Conservation (phyloP, 2,797 vertebrate species). For the Pempheris klunzingeri region DNA sequence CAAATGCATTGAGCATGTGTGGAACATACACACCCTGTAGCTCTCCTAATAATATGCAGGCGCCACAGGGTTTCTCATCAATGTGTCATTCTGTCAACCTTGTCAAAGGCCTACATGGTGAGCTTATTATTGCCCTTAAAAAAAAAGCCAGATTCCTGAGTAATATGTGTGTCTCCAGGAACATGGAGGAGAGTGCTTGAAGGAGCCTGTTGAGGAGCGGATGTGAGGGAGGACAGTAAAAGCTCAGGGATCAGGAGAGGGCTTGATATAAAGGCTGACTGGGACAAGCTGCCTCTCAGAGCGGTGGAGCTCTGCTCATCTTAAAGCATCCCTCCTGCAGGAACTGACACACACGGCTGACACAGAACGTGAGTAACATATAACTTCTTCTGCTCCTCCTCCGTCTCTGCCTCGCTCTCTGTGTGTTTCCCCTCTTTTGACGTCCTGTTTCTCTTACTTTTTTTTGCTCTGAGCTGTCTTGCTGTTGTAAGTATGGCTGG, state of each 20-base stretch:
- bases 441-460: not conserved
- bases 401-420: not conserved
- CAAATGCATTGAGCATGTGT: not conserved
- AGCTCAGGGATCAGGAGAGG: slow-evolving; percentile 56
- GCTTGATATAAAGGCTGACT: slow-evolving; percentile 76
- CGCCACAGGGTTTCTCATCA: slow-evolving; percentile 3
- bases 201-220: slow-evolving; percentile 68
- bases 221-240: slow-evolving; percentile 76
- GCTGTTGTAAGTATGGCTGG: slow-evolving; percentile 27
- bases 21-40: not conserved
- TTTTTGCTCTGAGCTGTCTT: slow-evolving; percentile 17
- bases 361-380: slow-evolving; percentile 70
- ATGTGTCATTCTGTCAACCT: slow-evolving; percentile 11
- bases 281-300: slow-evolving; percentile 61
- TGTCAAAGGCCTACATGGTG: slow-evolving; percentile 2
- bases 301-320: slow-evolving; percentile 60
- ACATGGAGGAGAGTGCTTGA: slow-evolving; percentile 52
- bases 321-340: slow-evolving; percentile 53
- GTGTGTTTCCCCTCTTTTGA: slow-evolving; percentile 7
- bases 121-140: slow-evolving; percentile 41
- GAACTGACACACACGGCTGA: slow-evolving; percentile 57
- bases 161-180: slow-evolving; percentile 75
- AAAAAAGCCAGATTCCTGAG: slow-evolving; percentile 64
- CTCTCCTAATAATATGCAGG: not conserved
- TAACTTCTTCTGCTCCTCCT: slow-evolving; percentile 21